A percentile compares a stretch with the other conserved stretches of the same genome.
Conservation (phyloP, 2,113 vertebrate species). For the Eublepharis macularius region DNA sequence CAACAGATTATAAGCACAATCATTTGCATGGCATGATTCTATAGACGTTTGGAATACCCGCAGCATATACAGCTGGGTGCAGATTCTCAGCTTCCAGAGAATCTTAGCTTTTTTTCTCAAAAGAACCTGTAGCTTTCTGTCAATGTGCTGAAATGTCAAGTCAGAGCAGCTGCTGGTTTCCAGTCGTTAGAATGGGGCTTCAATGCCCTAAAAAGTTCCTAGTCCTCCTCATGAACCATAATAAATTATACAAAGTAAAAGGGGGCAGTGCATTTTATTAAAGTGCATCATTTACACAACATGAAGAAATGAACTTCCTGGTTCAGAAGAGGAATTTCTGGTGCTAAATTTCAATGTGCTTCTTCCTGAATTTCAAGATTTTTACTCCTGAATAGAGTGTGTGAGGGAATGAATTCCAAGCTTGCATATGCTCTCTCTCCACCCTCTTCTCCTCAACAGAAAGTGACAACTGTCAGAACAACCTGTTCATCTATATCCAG, state of each 20-base stretch:
- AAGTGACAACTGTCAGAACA: background rate
- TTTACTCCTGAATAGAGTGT: background rate
- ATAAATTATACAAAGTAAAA: background rate
- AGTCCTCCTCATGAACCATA: background rate
- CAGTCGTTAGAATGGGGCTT: background rate
- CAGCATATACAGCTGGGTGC: background rate
- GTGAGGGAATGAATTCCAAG: background rate
- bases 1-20: background rate
- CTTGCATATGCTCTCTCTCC: background rate
- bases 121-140: background rate
- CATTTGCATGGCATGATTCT: background rate
- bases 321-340: background rate
- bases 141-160: background rate
- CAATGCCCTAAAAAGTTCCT: background rate
- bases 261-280: background rate
- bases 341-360: background rate
- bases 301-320: background rate
- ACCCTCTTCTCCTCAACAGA: background rate
- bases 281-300: background rate
- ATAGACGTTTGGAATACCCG: background rate
- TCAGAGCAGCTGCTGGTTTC: background rate
- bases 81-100: background rate
- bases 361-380: background rate
- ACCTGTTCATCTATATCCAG: background rate
- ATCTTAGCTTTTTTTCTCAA: no score